These are phyloP conservation scores for Drosophila birchii DNA, from an alignment of 2,888 invertebrate genomes.

Conservation along the genomic window DNA sequence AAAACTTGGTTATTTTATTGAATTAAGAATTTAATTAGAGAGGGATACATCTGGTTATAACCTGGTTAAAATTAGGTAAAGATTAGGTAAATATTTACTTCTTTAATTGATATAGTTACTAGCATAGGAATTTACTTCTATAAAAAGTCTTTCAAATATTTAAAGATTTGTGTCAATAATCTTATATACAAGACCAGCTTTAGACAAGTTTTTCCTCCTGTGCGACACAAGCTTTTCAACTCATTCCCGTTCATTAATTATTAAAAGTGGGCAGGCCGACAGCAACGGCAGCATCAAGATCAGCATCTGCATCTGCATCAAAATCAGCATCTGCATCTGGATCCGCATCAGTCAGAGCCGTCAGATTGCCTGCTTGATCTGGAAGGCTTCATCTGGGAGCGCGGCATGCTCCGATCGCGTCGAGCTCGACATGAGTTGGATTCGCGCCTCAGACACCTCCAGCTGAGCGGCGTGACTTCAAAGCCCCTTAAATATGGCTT, in stretches of 20 bases:
- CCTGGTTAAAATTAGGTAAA: no score
- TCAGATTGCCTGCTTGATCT: constrained; percentile 37
- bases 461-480: constrained; percentile 63
- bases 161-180: not conserved
- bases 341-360: constrained; percentile 34
- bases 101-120: not conserved
- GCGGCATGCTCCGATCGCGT: constrained; percentile 69
- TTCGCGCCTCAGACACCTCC: constrained; percentile 68
- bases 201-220: not conserved
- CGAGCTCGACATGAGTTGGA: constrained; percentile 68
- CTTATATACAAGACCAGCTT: not conserved
- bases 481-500: constrained; percentile 74
- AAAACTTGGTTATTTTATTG: no score
- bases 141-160: not conserved
- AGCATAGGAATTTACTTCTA: not conserved
- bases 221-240: constrained; percentile 14
- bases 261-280: constrained; percentile 62
- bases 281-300: constrained; percentile 16
- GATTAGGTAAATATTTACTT: not conserved
- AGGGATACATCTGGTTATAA: no score
- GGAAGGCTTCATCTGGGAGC: constrained; percentile 42
- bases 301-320: constrained; percentile 36
- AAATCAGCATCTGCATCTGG: constrained; percentile 31
- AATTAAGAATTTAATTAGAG: no score
- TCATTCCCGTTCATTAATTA: constrained; percentile 69